phyloP scores from a whole-genome alignment of 2,797 vertebrate genomes.

The Sebastes minor region DNA sequence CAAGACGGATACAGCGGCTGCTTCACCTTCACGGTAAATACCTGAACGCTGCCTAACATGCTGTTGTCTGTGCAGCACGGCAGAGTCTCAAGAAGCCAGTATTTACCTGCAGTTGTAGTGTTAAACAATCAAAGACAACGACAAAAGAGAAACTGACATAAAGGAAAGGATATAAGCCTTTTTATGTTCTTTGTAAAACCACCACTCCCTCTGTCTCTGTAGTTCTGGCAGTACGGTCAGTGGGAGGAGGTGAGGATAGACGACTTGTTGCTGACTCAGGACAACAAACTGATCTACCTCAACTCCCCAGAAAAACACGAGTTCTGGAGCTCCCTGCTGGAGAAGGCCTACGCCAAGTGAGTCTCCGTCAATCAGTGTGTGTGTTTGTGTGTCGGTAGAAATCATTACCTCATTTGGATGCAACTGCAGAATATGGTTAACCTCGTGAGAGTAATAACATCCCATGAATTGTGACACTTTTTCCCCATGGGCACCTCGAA shows the following conservation, averaged over 20 bases:
- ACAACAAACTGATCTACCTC: slow-evolving; percentile 74
- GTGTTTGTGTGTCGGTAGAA: no score
- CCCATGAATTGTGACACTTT: neutral
- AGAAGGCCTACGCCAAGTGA: slow-evolving; percentile 88
- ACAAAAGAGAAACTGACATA: neutral
- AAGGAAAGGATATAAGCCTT: neutral
- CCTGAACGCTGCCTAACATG: neutral
- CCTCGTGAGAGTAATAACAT: neutral
- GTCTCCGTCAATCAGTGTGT: slow-evolving; percentile 5
- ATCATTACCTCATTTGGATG: neutral
- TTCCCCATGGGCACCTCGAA: neutral
- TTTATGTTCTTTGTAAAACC: neutral
- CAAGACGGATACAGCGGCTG: slow-evolving; percentile 73
- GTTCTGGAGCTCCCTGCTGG: slow-evolving; percentile 86
- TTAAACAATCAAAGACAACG: neutral
- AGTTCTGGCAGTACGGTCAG: slow-evolving; percentile 87
- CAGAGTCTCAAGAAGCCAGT: neutral
- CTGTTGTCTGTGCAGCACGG: neutral
- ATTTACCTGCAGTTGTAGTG: neutral
- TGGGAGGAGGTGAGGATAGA: slow-evolving; percentile 82
- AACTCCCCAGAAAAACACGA: slow-evolving; percentile 72
- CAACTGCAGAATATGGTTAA: neutral
- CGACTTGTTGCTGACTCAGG: slow-evolving; percentile 77
- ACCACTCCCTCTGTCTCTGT: neutral
- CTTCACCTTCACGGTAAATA: slow-evolving; percentile 81